Conservation (phyloP, 2,888 invertebrate species). For the Euzophera pinguis region DNA sequence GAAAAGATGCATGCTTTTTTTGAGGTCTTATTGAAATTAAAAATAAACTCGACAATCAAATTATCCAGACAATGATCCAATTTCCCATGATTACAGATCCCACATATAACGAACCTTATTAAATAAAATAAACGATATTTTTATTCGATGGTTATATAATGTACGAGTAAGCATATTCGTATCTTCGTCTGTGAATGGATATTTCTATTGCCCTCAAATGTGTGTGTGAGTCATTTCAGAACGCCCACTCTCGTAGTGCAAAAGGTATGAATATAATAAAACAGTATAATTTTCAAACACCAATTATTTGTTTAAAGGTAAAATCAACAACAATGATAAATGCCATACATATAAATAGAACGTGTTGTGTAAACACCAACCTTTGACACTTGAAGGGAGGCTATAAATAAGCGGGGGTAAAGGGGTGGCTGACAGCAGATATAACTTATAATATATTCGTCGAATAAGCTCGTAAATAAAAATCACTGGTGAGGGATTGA, state of each 20-base stretch:
- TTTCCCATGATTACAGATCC: too few species aligned
- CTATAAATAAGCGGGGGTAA: conserved; percentile 18
- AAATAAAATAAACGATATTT: too few species aligned
- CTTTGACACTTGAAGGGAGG: conserved; percentile 28
- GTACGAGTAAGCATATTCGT: too few species aligned
- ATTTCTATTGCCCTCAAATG: conserved; percentile 6
- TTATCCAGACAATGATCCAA: too few species aligned
- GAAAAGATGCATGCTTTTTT: too few species aligned
- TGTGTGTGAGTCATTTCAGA: conserved; percentile 9
- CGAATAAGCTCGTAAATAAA: conserved; percentile 13
- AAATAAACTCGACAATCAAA: too few species aligned
- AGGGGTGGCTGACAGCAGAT: conserved; percentile 9
- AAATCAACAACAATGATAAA: conserved; percentile 3
- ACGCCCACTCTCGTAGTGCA: conserved; percentile 9
- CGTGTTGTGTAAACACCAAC: conserved; percentile 32
- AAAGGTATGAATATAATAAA: neutral
- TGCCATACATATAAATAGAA: conserved; percentile 25
- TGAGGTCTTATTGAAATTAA: too few species aligned
- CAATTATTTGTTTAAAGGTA: neutral
- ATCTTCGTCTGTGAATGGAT: neutral
- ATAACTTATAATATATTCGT: neutral
- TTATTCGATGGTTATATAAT: too few species aligned
- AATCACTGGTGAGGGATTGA: conserved; percentile 2
- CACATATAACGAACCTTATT: too few species aligned
- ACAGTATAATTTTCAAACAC: neutral